phyloP scores from a whole-genome alignment of 2,113 vertebrate genomes.

The Macroglossus sobrinus region DNA sequence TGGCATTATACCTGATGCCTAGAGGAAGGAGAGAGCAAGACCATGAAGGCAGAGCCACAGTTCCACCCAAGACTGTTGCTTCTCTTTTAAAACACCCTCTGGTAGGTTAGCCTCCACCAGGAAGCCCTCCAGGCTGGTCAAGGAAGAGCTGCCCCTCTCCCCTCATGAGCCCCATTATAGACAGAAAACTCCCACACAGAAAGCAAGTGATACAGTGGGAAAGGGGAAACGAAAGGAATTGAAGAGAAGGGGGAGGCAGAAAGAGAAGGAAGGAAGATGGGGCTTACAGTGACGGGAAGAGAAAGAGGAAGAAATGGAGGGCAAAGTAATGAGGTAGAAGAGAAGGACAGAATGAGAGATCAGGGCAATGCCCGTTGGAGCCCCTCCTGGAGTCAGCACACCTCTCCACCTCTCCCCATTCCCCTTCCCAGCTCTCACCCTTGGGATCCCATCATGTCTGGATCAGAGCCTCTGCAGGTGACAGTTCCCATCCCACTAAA shows the following conservation, averaged over 20 bases:
- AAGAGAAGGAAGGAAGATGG: background rate
- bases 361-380: background rate
- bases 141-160: background rate
- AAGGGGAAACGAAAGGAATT: background rate
- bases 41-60: background rate
- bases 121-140: background rate
- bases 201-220: background rate
- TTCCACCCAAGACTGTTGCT: background rate
- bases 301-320: background rate
- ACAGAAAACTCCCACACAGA: background rate
- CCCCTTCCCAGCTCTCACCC: background rate
- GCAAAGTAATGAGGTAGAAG: background rate
- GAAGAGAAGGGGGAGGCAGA: background rate
- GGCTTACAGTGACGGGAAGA: background rate
- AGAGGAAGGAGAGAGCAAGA: background rate
- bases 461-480: background rate
- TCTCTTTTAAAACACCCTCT: background rate
- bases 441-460: rapidly evolving
- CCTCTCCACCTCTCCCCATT: too few relatives aligned
- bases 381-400: too few relatives aligned
- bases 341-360: rapidly evolving
- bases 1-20: constrained; percentile 91
- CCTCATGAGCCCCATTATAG: background rate
- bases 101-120: background rate
- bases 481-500: background rate